A percentile compares a stretch with the other conserved stretches of the same genome.
Conservation (phyloP, 2,797 vertebrate genomes). For the Myotis pilosus region DNA sequence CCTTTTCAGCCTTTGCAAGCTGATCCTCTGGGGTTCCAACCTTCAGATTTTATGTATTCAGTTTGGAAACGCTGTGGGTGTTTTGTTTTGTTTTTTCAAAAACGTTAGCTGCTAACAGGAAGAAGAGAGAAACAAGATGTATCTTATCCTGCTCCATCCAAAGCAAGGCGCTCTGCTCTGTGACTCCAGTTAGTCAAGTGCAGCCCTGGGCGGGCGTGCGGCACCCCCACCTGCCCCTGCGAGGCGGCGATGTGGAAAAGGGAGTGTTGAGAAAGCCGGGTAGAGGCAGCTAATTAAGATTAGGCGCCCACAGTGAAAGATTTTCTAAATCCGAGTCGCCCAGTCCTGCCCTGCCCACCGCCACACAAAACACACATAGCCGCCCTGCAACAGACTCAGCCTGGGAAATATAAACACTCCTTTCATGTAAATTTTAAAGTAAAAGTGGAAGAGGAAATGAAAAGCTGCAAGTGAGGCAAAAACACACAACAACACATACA, state of each 20-base stretch:
- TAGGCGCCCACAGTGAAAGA: background rate
- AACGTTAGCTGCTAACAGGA: slow-evolving; percentile 35
- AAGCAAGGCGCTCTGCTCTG: slow-evolving; percentile 47
- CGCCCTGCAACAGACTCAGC: background rate
- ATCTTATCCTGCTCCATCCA: slow-evolving; percentile 49
- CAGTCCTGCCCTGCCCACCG: background rate
- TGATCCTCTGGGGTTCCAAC: background rate
- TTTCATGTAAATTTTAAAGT: background rate
- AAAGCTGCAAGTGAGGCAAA: background rate
- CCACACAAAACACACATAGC: background rate
- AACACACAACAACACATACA: background rate
- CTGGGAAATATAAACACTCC: background rate
- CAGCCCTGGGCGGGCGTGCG: background rate
- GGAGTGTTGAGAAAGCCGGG: background rate
- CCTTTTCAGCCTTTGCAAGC: background rate
- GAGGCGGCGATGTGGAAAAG: slow-evolving; percentile 30
- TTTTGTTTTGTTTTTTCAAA: background rate
- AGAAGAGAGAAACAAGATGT: slow-evolving; percentile 56
- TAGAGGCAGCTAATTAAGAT: slow-evolving; percentile 31
- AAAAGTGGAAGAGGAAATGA: background rate
- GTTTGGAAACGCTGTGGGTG: background rate
- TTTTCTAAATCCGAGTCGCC: slow-evolving; percentile 18
- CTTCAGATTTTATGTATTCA: slow-evolving; percentile 42
- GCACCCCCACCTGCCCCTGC: slow-evolving; percentile 24
- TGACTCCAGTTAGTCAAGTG: slow-evolving; percentile 54